Evolutionary conservation across 2,888 invertebrate species (phyloP).

Genomic region (Drosophila conformis): DNA sequence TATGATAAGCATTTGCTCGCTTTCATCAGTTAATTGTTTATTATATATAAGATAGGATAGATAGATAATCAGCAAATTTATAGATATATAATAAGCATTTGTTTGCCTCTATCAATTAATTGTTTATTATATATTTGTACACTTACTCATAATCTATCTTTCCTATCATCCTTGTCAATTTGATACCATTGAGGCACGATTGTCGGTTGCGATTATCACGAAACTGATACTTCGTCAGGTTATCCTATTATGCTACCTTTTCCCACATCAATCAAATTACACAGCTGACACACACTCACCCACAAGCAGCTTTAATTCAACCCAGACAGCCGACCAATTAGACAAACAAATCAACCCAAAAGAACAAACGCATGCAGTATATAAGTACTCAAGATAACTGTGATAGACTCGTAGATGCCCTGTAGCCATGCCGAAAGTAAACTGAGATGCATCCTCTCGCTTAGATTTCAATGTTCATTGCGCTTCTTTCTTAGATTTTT

Average conservation of each 20-base stretch:
- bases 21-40: not conserved
- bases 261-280: slow-evolving; percentile 57
- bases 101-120: not conserved
- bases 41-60: not conserved
- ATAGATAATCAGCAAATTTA: not conserved
- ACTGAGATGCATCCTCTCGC: not conserved
- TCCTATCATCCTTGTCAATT: not conserved
- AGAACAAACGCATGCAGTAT: slow-evolving; percentile 31
- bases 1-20: not conserved
- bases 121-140: not conserved
- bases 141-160: not conserved
- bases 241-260: slow-evolving; percentile 41
- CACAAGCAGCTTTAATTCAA: slow-evolving; percentile 4
- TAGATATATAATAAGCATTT: not conserved
- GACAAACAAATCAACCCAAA: slow-evolving; percentile 50
- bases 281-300: not conserved
- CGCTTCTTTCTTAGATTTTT: not conserved
- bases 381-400: slow-evolving; percentile 2
- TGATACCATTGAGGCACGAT: not conserved
- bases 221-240: slow-evolving; percentile 3
- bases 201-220: not conserved
- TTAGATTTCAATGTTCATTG: not conserved
- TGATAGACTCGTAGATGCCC: not conserved
- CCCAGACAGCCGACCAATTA: slow-evolving; percentile 28
- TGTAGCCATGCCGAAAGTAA: not conserved